Evolutionary conservation across 2,797 vertebrate species (phyloP).

Genomic region (Acanthiza pusilla): DNA sequence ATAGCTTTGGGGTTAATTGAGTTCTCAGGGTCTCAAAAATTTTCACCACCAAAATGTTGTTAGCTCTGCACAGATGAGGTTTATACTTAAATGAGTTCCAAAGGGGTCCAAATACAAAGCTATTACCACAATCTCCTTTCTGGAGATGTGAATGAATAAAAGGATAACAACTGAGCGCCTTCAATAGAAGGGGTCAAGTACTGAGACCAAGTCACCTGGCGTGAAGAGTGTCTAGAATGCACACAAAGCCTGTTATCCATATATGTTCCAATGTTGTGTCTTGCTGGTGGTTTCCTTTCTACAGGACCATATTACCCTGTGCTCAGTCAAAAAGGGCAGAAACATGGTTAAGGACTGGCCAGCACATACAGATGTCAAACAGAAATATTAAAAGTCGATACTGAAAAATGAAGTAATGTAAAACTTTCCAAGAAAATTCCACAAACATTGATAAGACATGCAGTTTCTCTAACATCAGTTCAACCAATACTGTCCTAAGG

Average conservation of each 20-base stretch:
- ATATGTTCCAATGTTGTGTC: neutral
- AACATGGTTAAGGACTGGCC: neutral
- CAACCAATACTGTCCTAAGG: neutral
- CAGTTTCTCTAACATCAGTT: neutral
- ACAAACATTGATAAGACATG: neutral
- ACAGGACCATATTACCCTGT: neutral
- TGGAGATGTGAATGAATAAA: neutral
- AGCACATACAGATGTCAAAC: neutral
- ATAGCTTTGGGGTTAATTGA: neutral
- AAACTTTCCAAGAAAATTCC: neutral
- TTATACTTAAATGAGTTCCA: neutral
- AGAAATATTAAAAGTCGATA: neutral
- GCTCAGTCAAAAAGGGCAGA: neutral
- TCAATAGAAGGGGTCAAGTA: neutral
- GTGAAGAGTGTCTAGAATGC: neutral
- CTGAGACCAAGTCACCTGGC: neutral
- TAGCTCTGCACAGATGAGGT: neutral
- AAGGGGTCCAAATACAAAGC: neutral
- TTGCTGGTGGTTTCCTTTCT: neutral
- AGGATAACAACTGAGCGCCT: neutral
- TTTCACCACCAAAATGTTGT: neutral
- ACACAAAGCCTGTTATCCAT: accelerated
- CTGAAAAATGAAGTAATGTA: neutral
- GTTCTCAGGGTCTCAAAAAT: neutral
- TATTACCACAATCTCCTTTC: neutral